Evolutionary conservation across 2,113 vertebrate species (phyloP).

Genomic region (Passer montanus): DNA sequence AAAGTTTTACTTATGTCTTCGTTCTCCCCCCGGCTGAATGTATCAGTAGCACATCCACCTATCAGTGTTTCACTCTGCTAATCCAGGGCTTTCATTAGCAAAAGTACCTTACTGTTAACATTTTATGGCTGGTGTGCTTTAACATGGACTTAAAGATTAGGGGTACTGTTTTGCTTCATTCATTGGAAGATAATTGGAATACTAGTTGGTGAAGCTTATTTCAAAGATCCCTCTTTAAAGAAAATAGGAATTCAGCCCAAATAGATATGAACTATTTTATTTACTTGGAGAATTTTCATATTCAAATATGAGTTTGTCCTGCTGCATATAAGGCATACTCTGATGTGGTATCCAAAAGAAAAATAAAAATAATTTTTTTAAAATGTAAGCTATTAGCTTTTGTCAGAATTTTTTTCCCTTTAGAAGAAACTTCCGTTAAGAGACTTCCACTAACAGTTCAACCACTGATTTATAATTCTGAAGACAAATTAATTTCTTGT

Average conservation of each 20-base stretch:
- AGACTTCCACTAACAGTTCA: neutral
- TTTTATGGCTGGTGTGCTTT: neutral
- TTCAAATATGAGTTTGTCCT: neutral
- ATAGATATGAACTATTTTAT: neutral
- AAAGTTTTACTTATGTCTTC: neutral
- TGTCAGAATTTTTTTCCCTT: neutral
- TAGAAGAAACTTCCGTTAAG: neutral
- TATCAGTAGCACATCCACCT: neutral
- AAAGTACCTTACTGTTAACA: neutral
- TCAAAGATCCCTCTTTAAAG: neutral
- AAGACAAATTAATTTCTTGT: neutral
- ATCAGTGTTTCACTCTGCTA: neutral
- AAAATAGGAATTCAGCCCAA: neutral
- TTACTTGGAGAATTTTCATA: neutral
- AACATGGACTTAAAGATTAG: neutral
- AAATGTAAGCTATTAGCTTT: neutral
- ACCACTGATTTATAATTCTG: neutral
- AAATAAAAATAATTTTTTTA: no score
- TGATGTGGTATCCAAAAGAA: neutral
- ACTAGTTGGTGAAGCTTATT: neutral
- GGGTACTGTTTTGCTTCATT: neutral
- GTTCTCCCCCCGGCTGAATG: neutral
- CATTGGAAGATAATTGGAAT: neutral
- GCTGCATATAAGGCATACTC: neutral
- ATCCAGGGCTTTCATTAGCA: neutral